Evolutionary conservation across 2,888 invertebrate genomes (phyloP).

Genomic region (Rotaria sp.): DNA sequence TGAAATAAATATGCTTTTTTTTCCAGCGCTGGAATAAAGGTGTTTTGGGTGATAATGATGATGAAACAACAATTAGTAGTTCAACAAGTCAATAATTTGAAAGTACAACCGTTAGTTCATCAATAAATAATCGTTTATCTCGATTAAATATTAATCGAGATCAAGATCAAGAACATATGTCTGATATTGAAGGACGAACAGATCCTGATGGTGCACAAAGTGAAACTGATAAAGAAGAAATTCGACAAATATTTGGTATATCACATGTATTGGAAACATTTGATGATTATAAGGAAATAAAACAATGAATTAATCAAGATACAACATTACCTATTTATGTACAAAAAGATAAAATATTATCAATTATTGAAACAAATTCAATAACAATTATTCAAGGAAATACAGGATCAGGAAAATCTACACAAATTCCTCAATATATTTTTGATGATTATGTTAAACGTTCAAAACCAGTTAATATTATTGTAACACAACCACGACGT

Average conservation of each 20-base stretch:
- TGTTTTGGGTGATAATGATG: not conserved
- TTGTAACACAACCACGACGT: constrained; percentile 81
- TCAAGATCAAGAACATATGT: not conserved
- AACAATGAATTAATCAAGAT: not conserved
- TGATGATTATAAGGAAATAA: constrained; percentile 10
- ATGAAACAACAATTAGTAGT: not conserved
- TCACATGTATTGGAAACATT: not conserved
- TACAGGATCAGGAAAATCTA: constrained; percentile 85
- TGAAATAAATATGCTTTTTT: no score
- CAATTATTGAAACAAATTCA: not conserved
- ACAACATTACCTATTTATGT: constrained; percentile 1
- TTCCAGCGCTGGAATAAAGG: not conserved
- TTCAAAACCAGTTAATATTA: constrained; percentile 68
- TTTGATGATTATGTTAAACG: constrained; percentile 68
- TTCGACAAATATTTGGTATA: not conserved
- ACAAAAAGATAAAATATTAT: not conserved
- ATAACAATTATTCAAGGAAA: constrained; percentile 38
- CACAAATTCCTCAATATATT: constrained; percentile 81
- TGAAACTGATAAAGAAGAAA: not conserved
- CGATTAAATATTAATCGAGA: not conserved
- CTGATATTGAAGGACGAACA: not conserved
- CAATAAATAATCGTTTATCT: not conserved
- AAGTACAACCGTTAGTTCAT: not conserved
- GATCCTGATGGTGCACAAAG: not conserved
- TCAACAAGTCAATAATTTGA: no score